phyloP scores from a whole-genome alignment of 2,797 vertebrate species.

The Cercopithecus neglectus region DNA sequence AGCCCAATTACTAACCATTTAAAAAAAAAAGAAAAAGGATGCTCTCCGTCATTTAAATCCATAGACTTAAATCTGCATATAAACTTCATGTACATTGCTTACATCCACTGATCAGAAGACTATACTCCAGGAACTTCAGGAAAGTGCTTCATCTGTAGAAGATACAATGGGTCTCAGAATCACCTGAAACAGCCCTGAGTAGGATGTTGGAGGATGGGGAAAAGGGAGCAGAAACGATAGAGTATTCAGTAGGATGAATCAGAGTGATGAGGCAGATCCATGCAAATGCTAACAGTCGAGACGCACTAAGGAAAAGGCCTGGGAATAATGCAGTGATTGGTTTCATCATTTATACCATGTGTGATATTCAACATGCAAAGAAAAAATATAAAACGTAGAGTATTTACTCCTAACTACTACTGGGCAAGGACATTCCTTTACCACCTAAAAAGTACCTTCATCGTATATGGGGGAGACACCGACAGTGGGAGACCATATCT shows the following conservation, averaged over 20 bases:
- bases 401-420: not conserved
- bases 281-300: not conserved
- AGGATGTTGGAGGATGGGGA: not conserved
- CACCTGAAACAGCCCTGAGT: not conserved
- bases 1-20: not conserved
- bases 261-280: rapidly evolving
- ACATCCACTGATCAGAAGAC: not conserved
- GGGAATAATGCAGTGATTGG: not conserved
- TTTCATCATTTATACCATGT: not conserved
- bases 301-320: not conserved
- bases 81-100: not conserved
- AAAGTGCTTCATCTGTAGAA: not conserved
- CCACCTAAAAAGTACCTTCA: not conserved
- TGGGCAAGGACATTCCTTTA: not conserved
- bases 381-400: not conserved
- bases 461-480: not conserved
- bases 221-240: not conserved
- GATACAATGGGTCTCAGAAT: not conserved
- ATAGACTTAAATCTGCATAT: not conserved
- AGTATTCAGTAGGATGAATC: not conserved
- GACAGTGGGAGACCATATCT: not conserved
- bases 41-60: not conserved
- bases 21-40: not conserved
- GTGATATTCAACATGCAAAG: not conserved
- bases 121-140: not conserved